Evolutionary conservation across 2,797 vertebrate genomes (phyloP), one percentile per base, ranked within the genome.

Genomic region (Delichon dasypus): DNA sequence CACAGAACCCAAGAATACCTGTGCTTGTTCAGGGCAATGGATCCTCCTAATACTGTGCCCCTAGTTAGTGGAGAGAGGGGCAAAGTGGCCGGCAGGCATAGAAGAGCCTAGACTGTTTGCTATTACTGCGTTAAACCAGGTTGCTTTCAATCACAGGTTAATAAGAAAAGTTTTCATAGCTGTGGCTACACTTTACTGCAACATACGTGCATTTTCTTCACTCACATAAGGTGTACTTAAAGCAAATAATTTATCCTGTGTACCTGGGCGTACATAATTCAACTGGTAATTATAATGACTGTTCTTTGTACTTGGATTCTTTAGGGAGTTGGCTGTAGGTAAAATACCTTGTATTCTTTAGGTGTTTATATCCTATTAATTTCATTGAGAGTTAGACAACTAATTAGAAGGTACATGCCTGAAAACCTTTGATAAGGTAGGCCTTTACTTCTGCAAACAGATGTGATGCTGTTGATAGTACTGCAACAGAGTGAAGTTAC

Each of bases 341-440:
- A 42, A 75, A 72, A 34, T 27, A 40, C 30, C n/a, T 66, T 47
- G 34, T 71, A 40, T 42, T 85, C 53, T 54, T 57, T 53, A 65
- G 17, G 18, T 94, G 45, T 88, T 88, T 72, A 36, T 70, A 36
- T 42, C 26, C 30, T 79, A 65, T 48, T 78, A 65, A 75, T 91
- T 92, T 93, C 30, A 86, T 58, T 72, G 40, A 60, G 27, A 88
- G 30, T 77, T 80, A 61, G 85, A 57, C 65, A 86, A 61, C 72
- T 92, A 83, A 89, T 94, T 93, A 80, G 82, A 93, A 77, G 38
- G 34, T 42, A 55, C 20, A 42, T 32, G 32, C 40, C 76, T 94
- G 89, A 78, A 90, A 91, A 68, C 9, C 51, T 84, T 90, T 84
- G 85, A 80, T 89, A 94, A 88, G 16, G 53, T 72, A 55, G 51